phyloP scores from a whole-genome alignment of 2,888 invertebrate species.

The Diarsia dahlii region DNA sequence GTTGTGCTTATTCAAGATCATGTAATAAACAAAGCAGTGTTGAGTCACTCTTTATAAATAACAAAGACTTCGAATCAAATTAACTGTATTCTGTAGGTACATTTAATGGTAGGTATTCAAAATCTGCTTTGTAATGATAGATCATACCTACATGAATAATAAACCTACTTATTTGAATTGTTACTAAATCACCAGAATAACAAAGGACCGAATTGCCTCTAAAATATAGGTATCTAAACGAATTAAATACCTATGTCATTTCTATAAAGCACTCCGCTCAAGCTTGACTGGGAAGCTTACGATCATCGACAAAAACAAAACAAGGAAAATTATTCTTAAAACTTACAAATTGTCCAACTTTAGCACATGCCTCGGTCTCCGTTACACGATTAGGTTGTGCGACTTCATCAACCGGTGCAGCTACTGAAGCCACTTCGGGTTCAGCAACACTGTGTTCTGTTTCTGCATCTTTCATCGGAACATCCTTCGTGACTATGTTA shows the following conservation, averaged over 20 bases:
- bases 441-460: constrained; percentile 29
- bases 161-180: background rate
- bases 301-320: constrained; percentile 26
- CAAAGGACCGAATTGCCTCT: background rate
- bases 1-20: background rate
- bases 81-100: background rate
- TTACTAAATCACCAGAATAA: background rate
- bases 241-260: background rate
- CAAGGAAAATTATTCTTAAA: constrained; percentile 40
- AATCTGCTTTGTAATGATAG: constrained; percentile 6
- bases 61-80: background rate
- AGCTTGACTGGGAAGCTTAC: background rate
- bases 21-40: background rate
- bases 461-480: constrained; percentile 38
- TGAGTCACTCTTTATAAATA: background rate
- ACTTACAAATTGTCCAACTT: constrained; percentile 83
- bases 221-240: background rate
- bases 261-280: background rate
- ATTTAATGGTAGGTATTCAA: background rate
- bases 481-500: constrained; percentile 70
- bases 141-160: background rate
- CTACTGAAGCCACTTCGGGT: constrained; percentile 14
- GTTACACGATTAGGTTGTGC: constrained; percentile 28
- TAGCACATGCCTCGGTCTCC: constrained; percentile 70
- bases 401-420: constrained; percentile 17